Conservation (phyloP, 2,113 vertebrate species). For the Odontesthes bonariensis region DNA sequence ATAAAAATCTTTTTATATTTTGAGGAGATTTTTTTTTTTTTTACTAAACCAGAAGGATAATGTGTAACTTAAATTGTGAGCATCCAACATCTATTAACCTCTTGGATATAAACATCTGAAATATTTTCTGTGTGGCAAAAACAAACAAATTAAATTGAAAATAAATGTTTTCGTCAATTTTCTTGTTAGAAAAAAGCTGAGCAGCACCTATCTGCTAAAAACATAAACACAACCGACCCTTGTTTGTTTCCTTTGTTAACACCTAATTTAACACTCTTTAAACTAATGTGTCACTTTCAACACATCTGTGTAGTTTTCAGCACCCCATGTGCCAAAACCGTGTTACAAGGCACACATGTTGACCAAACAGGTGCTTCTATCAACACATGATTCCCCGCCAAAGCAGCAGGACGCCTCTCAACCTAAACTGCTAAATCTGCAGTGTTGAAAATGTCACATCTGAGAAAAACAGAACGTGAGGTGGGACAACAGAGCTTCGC, state of each 20-base stretch:
- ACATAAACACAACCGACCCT: constrained; percentile 11
- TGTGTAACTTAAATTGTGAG: neutral
- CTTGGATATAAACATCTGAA: neutral
- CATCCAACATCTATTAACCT: neutral
- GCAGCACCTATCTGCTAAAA: constrained; percentile 7
- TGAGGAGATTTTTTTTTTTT: too few relatives aligned
- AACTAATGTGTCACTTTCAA: constrained; percentile 51
- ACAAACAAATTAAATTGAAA: neutral
- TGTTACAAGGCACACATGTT: constrained; percentile 48
- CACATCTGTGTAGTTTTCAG: constrained; percentile 37
- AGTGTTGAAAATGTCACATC: constrained; percentile 57
- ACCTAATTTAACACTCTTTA: constrained; percentile 46
- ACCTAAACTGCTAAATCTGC: constrained; percentile 41
- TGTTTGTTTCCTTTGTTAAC: constrained; percentile 47
- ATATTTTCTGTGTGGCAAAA: neutral
- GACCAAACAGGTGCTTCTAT: constrained; percentile 70
- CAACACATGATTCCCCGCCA: constrained; percentile 42
- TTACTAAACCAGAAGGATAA: neutral
- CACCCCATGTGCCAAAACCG: constrained; percentile 38
- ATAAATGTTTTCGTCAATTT: neutral
- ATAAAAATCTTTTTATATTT: neutral
- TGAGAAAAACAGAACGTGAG: constrained; percentile 27
- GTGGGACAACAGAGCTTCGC: constrained; percentile 31
- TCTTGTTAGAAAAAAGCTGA: neutral
- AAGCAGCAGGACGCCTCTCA: constrained; percentile 53